Evolutionary conservation across 2,113 vertebrate genomes (phyloP).

Genomic region (Macrotus californicus): DNA sequence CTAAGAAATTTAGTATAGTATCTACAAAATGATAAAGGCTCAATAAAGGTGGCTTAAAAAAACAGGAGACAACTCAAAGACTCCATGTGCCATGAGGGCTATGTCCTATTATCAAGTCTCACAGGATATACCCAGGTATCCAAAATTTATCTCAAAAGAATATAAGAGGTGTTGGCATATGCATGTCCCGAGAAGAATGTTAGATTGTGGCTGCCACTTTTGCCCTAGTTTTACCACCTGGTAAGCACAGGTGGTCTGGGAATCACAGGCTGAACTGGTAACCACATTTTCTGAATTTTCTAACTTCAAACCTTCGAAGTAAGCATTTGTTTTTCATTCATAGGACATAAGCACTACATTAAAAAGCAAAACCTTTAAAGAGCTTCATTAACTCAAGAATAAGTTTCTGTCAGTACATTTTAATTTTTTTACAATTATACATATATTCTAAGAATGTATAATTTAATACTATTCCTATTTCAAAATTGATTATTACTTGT

Average conservation of each 20-base stretch:
- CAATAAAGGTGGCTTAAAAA: neutral
- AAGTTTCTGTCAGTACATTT: conserved; percentile 6
- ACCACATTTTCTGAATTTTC: neutral
- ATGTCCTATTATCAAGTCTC: neutral
- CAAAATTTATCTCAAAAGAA: neutral
- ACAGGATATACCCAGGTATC: neutral
- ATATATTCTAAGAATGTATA: neutral
- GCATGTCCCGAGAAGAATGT: neutral
- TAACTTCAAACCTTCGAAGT: neutral
- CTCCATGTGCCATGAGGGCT: no score
- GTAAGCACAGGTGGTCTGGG: neutral
- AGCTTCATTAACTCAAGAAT: neutral
- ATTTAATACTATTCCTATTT: neutral
- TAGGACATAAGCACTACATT: neutral
- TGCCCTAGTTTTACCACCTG: neutral
- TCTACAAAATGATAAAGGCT: neutral
- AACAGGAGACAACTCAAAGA: neutral
- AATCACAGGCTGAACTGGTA: neutral
- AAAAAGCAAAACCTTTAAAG: neutral
- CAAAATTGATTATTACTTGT: neutral
- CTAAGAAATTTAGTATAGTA: neutral
- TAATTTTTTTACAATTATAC: conserved; percentile 5
- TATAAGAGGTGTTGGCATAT: neutral
- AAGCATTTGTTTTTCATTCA: neutral
- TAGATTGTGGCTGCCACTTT: neutral